Evolutionary conservation across 2,113 vertebrate species (phyloP).

Genomic region (Nesospiza acunhae): DNA sequence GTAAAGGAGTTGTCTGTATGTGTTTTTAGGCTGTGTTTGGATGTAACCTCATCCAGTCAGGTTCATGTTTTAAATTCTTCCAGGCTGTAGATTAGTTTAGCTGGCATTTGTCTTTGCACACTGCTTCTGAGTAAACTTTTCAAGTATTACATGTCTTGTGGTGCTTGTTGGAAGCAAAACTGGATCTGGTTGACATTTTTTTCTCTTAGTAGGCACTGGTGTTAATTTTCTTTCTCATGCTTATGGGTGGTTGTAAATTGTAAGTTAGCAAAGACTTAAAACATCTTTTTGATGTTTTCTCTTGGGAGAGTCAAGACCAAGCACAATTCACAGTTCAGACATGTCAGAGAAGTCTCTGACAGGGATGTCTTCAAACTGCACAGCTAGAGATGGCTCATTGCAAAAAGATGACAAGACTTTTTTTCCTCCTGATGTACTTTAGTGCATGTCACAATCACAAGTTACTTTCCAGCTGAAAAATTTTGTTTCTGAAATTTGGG

Average conservation of each 20-base stretch:
- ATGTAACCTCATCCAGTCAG: background rate
- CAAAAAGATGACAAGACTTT: background rate
- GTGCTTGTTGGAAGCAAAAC: background rate
- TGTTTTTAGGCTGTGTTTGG: background rate
- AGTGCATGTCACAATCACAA: background rate
- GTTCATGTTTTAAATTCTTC: background rate
- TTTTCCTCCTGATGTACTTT: background rate
- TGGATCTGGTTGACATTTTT: background rate
- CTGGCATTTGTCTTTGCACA: background rate
- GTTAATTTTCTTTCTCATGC: background rate
- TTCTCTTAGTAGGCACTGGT: background rate
- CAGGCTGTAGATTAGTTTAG: background rate
- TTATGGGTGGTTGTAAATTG: background rate
- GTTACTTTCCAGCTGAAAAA: slow-evolving; percentile 37
- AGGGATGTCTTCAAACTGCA: fast-evolving
- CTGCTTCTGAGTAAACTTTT: background rate
- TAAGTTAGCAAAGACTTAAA: background rate
- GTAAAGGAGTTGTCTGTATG: background rate
- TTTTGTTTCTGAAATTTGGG: slow-evolving; percentile 49
- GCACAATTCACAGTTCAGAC: background rate
- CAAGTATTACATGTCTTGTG: background rate
- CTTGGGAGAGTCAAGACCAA: background rate
- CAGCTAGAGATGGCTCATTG: background rate
- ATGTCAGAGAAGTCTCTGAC: background rate
- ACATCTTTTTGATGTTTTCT: background rate